Conservation (phyloP, 2,797 vertebrate genomes). For the Natrix natrix region DNA sequence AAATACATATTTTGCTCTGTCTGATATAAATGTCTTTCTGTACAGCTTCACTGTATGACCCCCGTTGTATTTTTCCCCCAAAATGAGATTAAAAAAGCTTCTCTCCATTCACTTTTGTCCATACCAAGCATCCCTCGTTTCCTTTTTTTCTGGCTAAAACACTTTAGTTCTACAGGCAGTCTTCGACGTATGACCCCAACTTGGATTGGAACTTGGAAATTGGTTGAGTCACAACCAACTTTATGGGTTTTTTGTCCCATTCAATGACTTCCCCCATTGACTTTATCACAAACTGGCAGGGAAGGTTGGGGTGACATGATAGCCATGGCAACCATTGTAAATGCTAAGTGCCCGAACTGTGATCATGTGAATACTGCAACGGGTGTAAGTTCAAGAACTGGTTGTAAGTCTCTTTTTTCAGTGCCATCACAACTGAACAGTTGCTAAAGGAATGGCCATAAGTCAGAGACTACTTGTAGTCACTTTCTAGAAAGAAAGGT, state of each 20-base stretch:
- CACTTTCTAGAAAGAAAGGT: neutral
- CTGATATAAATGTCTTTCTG: neutral
- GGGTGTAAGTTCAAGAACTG: neutral
- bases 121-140: neutral
- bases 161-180: neutral
- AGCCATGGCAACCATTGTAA: neutral
- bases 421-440: neutral
- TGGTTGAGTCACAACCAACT: neutral
- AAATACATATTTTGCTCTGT: too few species aligned
- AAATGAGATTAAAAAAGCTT: neutral
- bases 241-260: neutral
- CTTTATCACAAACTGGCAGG: neutral
- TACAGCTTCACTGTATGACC: neutral
- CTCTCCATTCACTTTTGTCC: neutral
- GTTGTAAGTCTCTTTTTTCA: neutral
- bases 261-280: neutral
- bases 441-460: neutral
- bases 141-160: neutral
- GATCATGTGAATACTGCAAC: neutral
- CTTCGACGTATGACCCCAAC: neutral
- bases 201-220: neutral
- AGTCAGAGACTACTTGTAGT: neutral
- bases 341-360: neutral
- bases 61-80: neutral
- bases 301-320: neutral